A percentile compares a stretch with the other conserved stretches of the same genome.
These are phyloP conservation scores for Argopecten irradians DNA, from an alignment of 1,140 invertebrate genomes.

Conservation along the genomic window DNA sequence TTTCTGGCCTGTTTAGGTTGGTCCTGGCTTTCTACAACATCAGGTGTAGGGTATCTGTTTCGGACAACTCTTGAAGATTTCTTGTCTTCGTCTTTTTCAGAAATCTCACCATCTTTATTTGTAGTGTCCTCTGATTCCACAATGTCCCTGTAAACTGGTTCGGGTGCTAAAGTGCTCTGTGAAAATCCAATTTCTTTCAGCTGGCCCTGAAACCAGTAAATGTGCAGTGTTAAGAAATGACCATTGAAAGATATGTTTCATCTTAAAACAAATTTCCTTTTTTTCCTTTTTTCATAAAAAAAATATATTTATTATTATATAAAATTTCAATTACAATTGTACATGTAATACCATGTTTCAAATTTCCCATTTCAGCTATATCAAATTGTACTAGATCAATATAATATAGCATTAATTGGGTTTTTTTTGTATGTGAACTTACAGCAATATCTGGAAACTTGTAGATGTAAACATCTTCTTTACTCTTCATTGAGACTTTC, in stretches of 20 bases:
- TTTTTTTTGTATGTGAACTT: too few species aligned
- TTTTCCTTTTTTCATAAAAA: too few species aligned
- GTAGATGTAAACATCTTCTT: not conserved
- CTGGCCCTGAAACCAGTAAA: not conserved
- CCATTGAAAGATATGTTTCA: too few species aligned
- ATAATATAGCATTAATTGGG: too few species aligned
- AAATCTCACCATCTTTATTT: not conserved
- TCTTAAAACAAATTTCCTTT: too few species aligned
- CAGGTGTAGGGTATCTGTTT: not conserved
- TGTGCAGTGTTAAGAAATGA: not conserved
- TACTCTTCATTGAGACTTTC: not conserved
- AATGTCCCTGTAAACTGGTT: not conserved
- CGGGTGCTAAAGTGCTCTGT: not conserved
- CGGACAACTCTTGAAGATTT: not conserved
- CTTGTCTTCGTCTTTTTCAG: not conserved
- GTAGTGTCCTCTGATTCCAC: not conserved
- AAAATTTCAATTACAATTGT: too few species aligned
- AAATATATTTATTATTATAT: too few species aligned
- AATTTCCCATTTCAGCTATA: not conserved
- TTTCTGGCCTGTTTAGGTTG: not conserved
- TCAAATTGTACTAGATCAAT: too few species aligned
- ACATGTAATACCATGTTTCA: too few species aligned
- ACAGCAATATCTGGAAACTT: not conserved
- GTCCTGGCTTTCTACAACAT: not conserved
- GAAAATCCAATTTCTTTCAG: not conserved